Evolutionary conservation across 2,113 vertebrate genomes (phyloP), one percentile per base, ranked within the genome.

Genomic region (Dolichallabes microphthalmus): DNA sequence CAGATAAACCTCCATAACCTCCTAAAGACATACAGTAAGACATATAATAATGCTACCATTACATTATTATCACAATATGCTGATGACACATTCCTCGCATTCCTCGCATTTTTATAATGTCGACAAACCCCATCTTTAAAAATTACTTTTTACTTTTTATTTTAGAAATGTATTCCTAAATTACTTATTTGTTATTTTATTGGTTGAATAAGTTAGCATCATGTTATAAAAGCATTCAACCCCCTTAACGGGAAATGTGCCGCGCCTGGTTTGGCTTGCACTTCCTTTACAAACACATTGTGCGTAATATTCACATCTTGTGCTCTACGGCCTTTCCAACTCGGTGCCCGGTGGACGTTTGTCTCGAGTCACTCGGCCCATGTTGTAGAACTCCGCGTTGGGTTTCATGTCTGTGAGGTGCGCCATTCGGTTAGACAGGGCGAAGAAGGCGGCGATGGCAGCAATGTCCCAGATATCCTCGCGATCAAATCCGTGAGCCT

Each of bases 391-490:
- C 64, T 97, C 96, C 2, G 80, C 0, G 84, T 97, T 97, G 19
- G 96, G 96, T 84, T 89, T 92, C 92, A 97, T 91, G 90, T 90
- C 94, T 0, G 94, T 92, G 25, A 95, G 91, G 80, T 96, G 95
- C n/a, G 95, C 94, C 7, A 98, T 90, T 2, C 92, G 90, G 82
- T 96, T 97, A 35, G 95, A 96, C 95, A 96, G 93, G 27, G 96
- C 94, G 69, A 96, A 97, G 88, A 97, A 97, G 15, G 95, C 95
- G 17, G 95, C 81, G 57, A 97, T 94, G 84, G 93, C 90, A n/a
- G 92, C 94, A 22, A 96, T 96, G 89, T 96, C 96, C 96, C 96
- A 97, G 61, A 94, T 94, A 0, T 97, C 95, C 87, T 98, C 96
- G 0, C 80, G 89, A 85, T 95, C 94, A 75, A 98, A 96, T 4